Evolutionary conservation across 2,888 invertebrate species (phyloP), one percentile per base, ranked within the genome.

Genomic region (Stenodera caucasica): DNA sequence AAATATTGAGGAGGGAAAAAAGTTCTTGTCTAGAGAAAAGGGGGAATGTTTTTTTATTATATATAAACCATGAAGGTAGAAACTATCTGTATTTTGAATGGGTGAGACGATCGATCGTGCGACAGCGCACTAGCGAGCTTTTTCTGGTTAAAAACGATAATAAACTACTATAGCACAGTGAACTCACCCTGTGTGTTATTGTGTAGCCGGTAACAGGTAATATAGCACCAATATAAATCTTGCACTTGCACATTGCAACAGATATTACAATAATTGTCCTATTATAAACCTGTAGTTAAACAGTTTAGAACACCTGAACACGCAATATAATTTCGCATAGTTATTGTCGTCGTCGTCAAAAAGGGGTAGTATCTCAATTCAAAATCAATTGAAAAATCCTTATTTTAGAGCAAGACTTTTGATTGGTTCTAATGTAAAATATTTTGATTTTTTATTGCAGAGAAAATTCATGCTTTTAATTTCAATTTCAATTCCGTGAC

Each of bases 41-140:
- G 15, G 40, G 18, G 40, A 6, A n/a, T n/a, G n/a, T n/a, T n/a
- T n/a, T n/a, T n/a, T n/a, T n/a, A n/a, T n/a, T n/a, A n/a, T n/a
- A n/a, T n/a, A n/a, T n/a, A n/a, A n/a, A 61, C 54, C 55, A 53
- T 56, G 56, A 54, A 50, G 55, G 57, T 58, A 51, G 54, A 29
- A 26, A 32, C 52, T 59, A 49, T 40, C 57, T 58, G 59, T 61
- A 58, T 63, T 56, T 63, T 64, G 67, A 64, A 64, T 65, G 56
- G 66, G 61, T 65, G 50, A 33, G 51, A 65, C 61, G 74, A 74
- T 75, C 74, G 71, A 66, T 70, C 64, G 40, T 65, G 74, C 73
- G 72, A 57, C 72, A 70, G 75, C 75, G 75, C 75, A 74, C 66
- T 69, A 65, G 62, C 58, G 61, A 58, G 53, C 57, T n/a, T n/a